Conservation (phyloP, 2,888 invertebrate genomes). For the Homarus gammarus region DNA sequence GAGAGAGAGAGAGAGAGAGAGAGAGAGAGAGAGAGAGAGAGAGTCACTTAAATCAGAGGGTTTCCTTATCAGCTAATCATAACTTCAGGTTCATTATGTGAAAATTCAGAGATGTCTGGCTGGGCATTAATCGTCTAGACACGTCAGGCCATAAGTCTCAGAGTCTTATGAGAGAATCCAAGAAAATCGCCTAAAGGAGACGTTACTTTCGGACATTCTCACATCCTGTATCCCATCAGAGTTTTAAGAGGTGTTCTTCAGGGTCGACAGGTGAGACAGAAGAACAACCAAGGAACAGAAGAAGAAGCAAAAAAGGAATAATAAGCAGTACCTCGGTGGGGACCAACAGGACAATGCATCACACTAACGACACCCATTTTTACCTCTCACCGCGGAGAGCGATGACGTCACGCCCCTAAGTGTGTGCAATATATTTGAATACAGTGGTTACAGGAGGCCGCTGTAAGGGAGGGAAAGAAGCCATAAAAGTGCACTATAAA, state of each 20-base stretch:
- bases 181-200: no score
- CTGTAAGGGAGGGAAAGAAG: neutral
- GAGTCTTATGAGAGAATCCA: no score
- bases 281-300: neutral
- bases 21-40: no score
- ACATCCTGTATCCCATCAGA: neutral
- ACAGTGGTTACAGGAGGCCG: neutral
- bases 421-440: neutral
- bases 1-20: no score
- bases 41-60: no score
- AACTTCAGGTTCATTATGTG: no score
- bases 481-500: neutral
- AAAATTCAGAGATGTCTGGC: no score
- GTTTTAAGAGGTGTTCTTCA: neutral
- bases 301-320: neutral
- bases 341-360: constrained; percentile 4
- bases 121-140: no score
- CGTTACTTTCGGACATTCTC: neutral
- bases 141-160: no score
- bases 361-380: constrained; percentile 4
- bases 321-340: neutral
- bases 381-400: constrained; percentile 1
- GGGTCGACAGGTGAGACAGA: neutral
- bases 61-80: no score
- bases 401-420: neutral